Evolutionary conservation across 1,140 invertebrate genomes (phyloP), one percentile per base, ranked within the genome.

Genomic region (Eriocheir sinensis): DNA sequence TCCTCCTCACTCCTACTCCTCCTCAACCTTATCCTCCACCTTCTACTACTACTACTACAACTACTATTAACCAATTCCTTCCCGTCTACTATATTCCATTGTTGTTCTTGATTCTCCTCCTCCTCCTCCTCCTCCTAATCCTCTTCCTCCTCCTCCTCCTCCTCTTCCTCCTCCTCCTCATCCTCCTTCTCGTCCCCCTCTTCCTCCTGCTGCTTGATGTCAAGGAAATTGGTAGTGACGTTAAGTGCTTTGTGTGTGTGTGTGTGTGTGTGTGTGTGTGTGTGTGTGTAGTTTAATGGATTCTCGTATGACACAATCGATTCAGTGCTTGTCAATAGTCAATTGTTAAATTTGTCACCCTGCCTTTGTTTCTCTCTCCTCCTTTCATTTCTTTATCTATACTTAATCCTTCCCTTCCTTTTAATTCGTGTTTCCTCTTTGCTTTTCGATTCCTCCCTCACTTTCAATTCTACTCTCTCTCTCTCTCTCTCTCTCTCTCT

Each of bases 191-290:
- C 44, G 15, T 15, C 15, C 15, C 44, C 15, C 44, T 48, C 60
- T n/a, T 72, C 60, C 60, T 72, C 27, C 60, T 12, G 21, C 21
- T 53, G 60, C 60, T n/a, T 72, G 60, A 72, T 72, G n/a, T n/a
- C 27, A 72, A 72, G 60, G 60, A 72, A 72, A 72, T 72, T 72
- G 60, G 60, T 72, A 21, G 60, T 72, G 60, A 72, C 60, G 60
- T 72, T 21, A 72, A 72, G 60, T 4, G 60, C 21, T 72, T 72
- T n/a, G 60, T 72, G 60, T 72, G 60, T 72, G 60, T 72, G 60
- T 72, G 60, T 72, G 60, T 72, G 60, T 72, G 60, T 72, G 60
- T 72, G 60, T 72, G 17, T 72, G 60, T 60, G 60, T 60, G 53
- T 21, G 21, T 60, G 53, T 27, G 17, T 72, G 21, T 72, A 72